Evolutionary conservation across 2,113 vertebrate species (phyloP).

Genomic region (Planiliza haematocheilus): DNA sequence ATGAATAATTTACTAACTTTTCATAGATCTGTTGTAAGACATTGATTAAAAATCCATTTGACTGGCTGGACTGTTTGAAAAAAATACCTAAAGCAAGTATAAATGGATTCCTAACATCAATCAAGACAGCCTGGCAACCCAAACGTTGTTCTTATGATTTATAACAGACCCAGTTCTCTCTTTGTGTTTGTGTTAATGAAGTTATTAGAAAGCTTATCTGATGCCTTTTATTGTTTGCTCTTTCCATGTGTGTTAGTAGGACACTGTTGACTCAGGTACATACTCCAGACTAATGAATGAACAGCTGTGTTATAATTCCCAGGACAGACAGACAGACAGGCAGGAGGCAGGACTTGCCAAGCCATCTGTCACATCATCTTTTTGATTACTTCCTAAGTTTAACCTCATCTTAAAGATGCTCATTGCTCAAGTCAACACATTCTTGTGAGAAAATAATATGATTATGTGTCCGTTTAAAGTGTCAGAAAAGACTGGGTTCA

Average conservation of each 20-base stretch:
- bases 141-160: neutral
- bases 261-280: neutral
- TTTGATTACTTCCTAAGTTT: neutral
- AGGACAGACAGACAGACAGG: slow-evolving; percentile 28
- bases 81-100: neutral
- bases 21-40: accelerated
- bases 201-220: neutral
- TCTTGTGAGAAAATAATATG: no score
- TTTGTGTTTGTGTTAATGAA: no score
- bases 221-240: neutral
- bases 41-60: neutral
- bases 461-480: no score
- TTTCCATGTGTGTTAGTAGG: neutral
- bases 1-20: neutral
- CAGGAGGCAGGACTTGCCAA: slow-evolving; percentile 10
- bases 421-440: no score
- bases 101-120: neutral
- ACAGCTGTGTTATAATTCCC: slow-evolving; percentile 39
- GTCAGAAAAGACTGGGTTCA: no score
- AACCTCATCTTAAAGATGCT: no score
- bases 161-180: neutral
- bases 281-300: slow-evolving; percentile 12
- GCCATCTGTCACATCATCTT: slow-evolving; percentile 16
- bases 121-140: slow-evolving; percentile 7
- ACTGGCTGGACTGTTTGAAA: neutral